Percentiles rank a stretch among this genome's conserved stretches.
Evolutionary conservation across 2,113 vertebrate genomes (phyloP).

Genomic region (Campylomormyrus numenius): DNA sequence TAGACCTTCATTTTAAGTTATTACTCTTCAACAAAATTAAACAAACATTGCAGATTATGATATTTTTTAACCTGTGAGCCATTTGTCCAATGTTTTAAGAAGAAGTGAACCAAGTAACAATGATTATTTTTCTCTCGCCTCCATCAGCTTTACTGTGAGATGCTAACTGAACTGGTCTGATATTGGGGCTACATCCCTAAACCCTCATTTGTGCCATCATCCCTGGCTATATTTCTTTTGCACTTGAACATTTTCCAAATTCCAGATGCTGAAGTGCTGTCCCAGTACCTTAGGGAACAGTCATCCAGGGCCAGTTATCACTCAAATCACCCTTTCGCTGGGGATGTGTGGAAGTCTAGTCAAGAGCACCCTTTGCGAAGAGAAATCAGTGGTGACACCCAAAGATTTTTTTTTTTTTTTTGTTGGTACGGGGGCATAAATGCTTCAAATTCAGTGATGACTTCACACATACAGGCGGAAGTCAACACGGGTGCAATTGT

Average conservation of each 20-base stretch:
- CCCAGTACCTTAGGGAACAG: not conserved
- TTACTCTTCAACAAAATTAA: not conserved
- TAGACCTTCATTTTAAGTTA: not conserved
- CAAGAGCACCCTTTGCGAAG: not conserved
- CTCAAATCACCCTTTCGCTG: not conserved
- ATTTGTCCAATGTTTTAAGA: not conserved
- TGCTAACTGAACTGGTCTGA: not conserved
- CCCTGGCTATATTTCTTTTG: not conserved
- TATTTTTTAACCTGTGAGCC: not conserved
- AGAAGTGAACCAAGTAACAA: not conserved
- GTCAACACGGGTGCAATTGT: not conserved
- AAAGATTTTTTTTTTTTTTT: not conserved
- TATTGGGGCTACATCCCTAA: not conserved
- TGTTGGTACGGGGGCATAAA: not conserved
- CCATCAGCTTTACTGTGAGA: not conserved
- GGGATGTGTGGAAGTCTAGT: not conserved
- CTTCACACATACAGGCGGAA: not conserved
- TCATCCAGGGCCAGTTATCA: not conserved
- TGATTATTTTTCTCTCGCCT: not conserved
- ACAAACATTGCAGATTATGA: not conserved
- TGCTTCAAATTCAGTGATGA: not conserved
- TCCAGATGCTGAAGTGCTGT: not conserved
- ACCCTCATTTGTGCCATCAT: not conserved
- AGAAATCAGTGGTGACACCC: not conserved
- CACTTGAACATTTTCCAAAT: not conserved